Conservation (phyloP, 2,888 invertebrate species). For the Lochmaea capreae region DNA sequence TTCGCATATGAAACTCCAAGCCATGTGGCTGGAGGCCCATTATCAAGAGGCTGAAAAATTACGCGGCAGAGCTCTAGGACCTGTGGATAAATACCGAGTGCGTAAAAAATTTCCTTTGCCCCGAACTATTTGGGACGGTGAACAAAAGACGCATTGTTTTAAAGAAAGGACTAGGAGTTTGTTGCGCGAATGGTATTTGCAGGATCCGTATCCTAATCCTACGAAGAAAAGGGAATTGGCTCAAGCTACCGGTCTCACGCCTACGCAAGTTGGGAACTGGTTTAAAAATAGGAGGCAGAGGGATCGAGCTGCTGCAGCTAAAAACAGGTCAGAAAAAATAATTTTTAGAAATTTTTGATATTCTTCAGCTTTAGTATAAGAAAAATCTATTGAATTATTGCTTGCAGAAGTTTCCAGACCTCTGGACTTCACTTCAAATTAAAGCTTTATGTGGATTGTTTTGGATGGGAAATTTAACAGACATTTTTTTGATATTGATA, state of each 20-base stretch:
- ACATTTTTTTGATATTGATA: too few relatives aligned
- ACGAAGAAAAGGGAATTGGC: conserved; percentile 93
- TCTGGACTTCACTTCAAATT: too few relatives aligned
- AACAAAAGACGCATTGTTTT: conserved; percentile 96
- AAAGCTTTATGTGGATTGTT: too few relatives aligned
- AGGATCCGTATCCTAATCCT: conserved; percentile 96
- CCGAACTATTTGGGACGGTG: conserved; percentile 94
- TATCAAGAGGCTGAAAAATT: conserved; percentile 94
- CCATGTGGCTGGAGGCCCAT: conserved; percentile 95
- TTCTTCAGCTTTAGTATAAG: too few relatives aligned
- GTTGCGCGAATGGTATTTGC: conserved; percentile 97
- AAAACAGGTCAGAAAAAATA: conserved; percentile 84
- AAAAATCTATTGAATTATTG: too few relatives aligned
- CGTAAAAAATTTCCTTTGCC: conserved; percentile 94
- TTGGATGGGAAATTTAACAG: too few relatives aligned
- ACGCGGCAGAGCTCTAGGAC: conserved; percentile 89
- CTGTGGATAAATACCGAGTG: conserved; percentile 93
- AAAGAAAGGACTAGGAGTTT: conserved; percentile 95
- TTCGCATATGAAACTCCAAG: conserved; percentile 88
- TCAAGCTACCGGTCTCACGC: conserved; percentile 89
- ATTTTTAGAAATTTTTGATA: too few relatives aligned
- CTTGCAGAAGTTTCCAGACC: too few relatives aligned
- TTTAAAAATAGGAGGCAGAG: conserved; percentile 91
- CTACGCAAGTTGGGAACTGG: conserved; percentile 95
- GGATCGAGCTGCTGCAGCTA: conserved; percentile 92